These are phyloP conservation scores for Drymonia ruficornis DNA, from an alignment of 2,888 invertebrate genomes.

Conservation along the genomic window DNA sequence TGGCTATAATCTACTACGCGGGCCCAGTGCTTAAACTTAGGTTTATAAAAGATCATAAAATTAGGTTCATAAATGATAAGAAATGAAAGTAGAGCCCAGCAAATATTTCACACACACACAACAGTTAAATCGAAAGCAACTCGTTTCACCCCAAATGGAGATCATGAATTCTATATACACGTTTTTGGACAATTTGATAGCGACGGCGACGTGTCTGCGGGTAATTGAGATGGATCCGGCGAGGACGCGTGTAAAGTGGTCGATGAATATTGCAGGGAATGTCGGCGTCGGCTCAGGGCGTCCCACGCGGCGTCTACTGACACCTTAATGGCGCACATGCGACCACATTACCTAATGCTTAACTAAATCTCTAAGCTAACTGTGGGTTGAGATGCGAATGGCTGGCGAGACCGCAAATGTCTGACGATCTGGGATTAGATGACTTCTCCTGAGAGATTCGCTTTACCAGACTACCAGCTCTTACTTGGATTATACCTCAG, in stretches of 20 bases:
- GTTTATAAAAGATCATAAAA: too few species aligned
- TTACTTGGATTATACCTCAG: too few species aligned
- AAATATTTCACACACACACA: background rate
- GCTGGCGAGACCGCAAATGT: slow-evolving; percentile 4
- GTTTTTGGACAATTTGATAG: slow-evolving; percentile 24
- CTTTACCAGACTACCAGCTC: background rate
- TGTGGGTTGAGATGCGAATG: slow-evolving; percentile 3
- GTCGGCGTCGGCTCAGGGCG: slow-evolving; percentile 58
- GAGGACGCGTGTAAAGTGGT: slow-evolving; percentile 64
- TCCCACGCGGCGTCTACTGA: slow-evolving; percentile 39
- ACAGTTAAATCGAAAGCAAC: background rate
- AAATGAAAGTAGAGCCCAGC: background rate
- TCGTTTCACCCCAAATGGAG: background rate
- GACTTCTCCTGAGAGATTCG: slow-evolving; percentile 1
- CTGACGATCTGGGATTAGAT: background rate
- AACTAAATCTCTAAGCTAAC: slow-evolving; percentile 10
- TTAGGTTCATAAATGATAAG: too few species aligned
- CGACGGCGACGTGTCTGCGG: slow-evolving; percentile 36
- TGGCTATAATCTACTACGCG: too few species aligned
- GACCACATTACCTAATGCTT: slow-evolving; percentile 20
- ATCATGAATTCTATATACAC: background rate
- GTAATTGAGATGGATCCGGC: slow-evolving; percentile 52
- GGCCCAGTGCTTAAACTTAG: too few species aligned
- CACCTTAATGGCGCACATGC: slow-evolving; percentile 34
- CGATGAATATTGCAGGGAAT: slow-evolving; percentile 75